A percentile compares a stretch with the other conserved stretches of the same genome.
Evolutionary conservation across 2,797 vertebrate species (phyloP).

Genomic region (Phataginus tricuspis): DNA sequence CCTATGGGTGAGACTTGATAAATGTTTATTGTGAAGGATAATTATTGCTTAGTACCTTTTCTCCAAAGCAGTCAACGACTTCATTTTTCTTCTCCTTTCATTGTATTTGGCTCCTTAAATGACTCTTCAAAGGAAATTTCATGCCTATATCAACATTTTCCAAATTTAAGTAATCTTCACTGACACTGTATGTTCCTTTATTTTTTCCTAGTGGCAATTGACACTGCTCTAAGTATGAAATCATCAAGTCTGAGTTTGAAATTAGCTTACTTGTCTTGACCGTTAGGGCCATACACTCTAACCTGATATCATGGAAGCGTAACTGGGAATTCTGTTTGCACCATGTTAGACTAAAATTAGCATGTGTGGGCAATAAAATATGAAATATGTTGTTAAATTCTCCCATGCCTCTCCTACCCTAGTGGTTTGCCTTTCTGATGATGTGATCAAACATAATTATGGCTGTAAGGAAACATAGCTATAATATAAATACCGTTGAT

Average conservation of each 20-base stretch:
- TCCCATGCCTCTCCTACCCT: background rate
- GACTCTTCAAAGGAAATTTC: background rate
- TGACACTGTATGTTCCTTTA: background rate
- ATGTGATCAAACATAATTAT: background rate
- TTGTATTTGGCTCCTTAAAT: background rate
- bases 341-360: background rate
- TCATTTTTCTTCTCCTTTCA: background rate
- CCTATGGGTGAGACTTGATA: background rate
- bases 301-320: background rate
- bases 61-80: background rate
- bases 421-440: background rate
- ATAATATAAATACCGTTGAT: too few relatives aligned
- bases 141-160: background rate
- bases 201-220: background rate
- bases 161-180: background rate
- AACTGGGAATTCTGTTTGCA: background rate
- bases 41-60: background rate
- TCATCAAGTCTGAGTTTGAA: background rate
- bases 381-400: background rate
- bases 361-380: background rate
- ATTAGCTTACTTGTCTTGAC: background rate
- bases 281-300: background rate
- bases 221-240: background rate
- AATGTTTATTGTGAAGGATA: background rate
- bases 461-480: background rate